These are phyloP conservation scores for Drosophila phalerata DNA, from an alignment of 2,888 invertebrate species.

Conservation along the genomic window DNA sequence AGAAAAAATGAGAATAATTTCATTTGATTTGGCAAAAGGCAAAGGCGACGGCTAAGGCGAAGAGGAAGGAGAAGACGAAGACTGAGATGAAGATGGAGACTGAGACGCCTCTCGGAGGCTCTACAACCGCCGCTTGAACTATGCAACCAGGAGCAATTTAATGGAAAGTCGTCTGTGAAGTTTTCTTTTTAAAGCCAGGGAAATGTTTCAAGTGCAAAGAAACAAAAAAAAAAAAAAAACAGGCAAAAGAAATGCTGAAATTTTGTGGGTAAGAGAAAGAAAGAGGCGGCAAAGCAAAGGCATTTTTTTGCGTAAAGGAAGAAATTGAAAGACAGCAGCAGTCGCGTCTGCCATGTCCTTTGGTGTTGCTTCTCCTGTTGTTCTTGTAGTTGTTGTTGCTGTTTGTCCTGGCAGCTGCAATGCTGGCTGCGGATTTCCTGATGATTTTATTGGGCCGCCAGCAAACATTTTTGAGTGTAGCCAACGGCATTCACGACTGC, in stretches of 20 bases:
- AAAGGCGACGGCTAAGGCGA: slow-evolving; percentile 17
- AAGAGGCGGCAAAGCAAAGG: slow-evolving; percentile 54
- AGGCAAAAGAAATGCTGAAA: slow-evolving; percentile 23
- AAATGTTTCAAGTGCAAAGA: slow-evolving; percentile 71
- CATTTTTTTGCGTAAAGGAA: slow-evolving; percentile 64
- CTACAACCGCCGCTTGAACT: slow-evolving; percentile 38
- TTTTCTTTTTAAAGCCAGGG: slow-evolving; percentile 65
- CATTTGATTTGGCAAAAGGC: slow-evolving; percentile 60
- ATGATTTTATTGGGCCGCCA: slow-evolving; percentile 81
- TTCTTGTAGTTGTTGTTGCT: slow-evolving; percentile 4
- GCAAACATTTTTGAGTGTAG: slow-evolving; percentile 82
- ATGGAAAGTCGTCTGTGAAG: slow-evolving; percentile 68
- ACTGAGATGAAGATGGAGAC: neutral
- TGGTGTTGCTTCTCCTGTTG: slow-evolving; percentile 12
- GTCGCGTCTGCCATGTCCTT: slow-evolving; percentile 47
- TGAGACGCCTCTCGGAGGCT: neutral
- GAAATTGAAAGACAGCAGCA: slow-evolving; percentile 70
- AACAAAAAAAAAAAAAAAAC: slow-evolving; percentile 16
- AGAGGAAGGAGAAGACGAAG: slow-evolving; percentile 12
- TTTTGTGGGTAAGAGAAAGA: slow-evolving; percentile 20
- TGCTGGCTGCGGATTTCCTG: slow-evolving; percentile 79
- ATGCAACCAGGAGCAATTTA: slow-evolving; percentile 65
- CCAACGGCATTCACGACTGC: slow-evolving; percentile 75
- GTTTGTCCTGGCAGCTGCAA: slow-evolving; percentile 61
- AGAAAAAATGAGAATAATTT: slow-evolving; percentile 56